These are phyloP conservation scores for Myotis vivesi DNA, from an alignment of 2,797 vertebrate genomes.

Conservation along the genomic window DNA sequence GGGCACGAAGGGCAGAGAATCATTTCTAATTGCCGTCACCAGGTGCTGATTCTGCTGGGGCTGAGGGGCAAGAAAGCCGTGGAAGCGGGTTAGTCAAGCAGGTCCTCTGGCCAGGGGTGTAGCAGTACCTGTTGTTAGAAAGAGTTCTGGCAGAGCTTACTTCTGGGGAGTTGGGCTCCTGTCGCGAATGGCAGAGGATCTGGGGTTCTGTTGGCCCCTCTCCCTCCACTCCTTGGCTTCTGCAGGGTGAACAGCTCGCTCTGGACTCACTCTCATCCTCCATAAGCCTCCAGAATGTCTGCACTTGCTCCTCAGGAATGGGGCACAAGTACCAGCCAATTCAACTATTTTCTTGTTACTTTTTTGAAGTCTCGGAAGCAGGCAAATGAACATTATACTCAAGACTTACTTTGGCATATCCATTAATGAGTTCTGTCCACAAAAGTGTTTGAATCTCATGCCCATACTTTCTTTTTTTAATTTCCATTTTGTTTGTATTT, in stretches of 20 bases:
- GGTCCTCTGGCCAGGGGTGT: not conserved
- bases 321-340: not conserved
- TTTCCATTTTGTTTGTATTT: not conserved
- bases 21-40: not conserved
- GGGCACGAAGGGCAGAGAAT: not conserved
- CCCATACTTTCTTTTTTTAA: not conserved
- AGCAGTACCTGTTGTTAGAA: not conserved
- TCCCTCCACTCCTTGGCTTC: not conserved
- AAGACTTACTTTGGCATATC: not conserved
- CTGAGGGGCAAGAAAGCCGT: not conserved
- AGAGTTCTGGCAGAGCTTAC: not conserved
- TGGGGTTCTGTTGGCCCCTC: not conserved
- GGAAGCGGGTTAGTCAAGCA: not conserved
- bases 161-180: not conserved
- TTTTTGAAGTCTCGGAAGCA: constrained; percentile 22
- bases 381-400: not conserved
- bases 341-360: not conserved
- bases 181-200: not conserved
- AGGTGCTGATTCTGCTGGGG: not conserved
- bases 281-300: not conserved
- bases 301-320: not conserved
- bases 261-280: not conserved
- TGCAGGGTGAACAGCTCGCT: not conserved
- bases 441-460: not conserved
- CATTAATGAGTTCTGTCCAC: not conserved